Percentiles rank a stretch among this genome's conserved stretches.
These are phyloP conservation scores for Carcina quercana DNA, from an alignment of 2,888 invertebrate genomes.

Conservation along the genomic window DNA sequence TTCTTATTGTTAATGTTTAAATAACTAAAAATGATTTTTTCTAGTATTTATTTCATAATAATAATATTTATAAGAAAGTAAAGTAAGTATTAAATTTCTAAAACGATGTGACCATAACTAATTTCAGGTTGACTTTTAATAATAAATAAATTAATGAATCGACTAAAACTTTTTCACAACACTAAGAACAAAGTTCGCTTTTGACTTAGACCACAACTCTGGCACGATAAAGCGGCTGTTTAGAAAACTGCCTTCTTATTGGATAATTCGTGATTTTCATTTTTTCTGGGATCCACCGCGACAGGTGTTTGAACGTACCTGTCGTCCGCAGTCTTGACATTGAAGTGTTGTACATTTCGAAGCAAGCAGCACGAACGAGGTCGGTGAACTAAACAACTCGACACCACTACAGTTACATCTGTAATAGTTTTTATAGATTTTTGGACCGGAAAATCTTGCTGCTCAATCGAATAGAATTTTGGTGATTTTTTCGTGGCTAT, in stretches of 20 bases:
- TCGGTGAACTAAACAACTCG: conserved; percentile 40
- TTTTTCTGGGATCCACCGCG: conserved; percentile 36
- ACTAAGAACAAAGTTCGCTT: too few relatives aligned
- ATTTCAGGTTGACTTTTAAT: too few relatives aligned
- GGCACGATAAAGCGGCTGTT: conserved; percentile 28
- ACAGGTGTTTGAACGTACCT: conserved; percentile 69
- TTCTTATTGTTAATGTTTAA: too few relatives aligned
- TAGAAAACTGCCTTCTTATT: conserved; percentile 58
- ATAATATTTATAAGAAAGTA: too few relatives aligned
- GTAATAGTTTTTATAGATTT: conserved; percentile 42
- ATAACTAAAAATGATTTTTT: too few relatives aligned
- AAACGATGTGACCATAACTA: too few relatives aligned
- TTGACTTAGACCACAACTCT: conserved; percentile 7
- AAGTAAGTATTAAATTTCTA: too few relatives aligned
- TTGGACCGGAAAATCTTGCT: conserved; percentile 12
- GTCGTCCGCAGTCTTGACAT: conserved; percentile 60
- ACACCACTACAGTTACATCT: conserved; percentile 32
- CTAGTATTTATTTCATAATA: too few relatives aligned
- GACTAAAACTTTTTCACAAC: too few relatives aligned
- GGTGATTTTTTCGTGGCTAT: conserved; percentile 12
- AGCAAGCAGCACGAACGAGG: conserved; percentile 26
- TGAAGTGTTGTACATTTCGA: conserved; percentile 28
- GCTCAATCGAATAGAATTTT: conserved; percentile 13
- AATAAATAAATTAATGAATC: too few relatives aligned
- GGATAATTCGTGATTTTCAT: conserved; percentile 69